phyloP scores from a whole-genome alignment of 2,888 invertebrate species.

The Steromphala cineraria region DNA sequence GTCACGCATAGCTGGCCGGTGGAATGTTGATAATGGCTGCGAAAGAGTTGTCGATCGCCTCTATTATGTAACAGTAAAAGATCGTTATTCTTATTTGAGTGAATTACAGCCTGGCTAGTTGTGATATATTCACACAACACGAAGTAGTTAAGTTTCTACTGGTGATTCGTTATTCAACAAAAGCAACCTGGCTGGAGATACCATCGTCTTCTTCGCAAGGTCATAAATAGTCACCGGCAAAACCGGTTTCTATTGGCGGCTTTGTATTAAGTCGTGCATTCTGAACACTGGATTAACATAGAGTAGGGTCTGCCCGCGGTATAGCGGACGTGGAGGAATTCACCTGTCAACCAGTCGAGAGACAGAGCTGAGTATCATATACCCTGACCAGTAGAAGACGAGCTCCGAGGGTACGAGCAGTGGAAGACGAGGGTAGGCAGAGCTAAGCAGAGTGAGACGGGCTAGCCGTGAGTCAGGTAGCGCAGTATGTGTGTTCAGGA shows the following conservation, averaged over 20 bases:
- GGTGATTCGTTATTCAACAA: no score
- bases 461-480: conserved; percentile 12
- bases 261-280: conserved; percentile 18
- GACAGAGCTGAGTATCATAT: background rate
- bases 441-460: background rate
- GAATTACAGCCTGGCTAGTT: no score
- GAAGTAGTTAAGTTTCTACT: no score
- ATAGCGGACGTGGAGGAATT: background rate
- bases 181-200: background rate
- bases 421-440: no score
- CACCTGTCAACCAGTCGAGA: background rate
- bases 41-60: no score
- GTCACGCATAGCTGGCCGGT: no score
- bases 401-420: background rate
- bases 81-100: no score
- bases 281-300: conserved; percentile 12
- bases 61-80: no score
- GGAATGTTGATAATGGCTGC: no score
- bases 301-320: background rate
- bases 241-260: conserved; percentile 20
- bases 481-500: conserved; percentile 9
- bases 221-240: conserved; percentile 6
- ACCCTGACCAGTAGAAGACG: background rate
- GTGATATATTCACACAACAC: no score
- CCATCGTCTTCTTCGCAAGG: background rate